Conservation (phyloP, 1,140 invertebrate genomes). For the Pseudomyrmex cubaensis region DNA sequence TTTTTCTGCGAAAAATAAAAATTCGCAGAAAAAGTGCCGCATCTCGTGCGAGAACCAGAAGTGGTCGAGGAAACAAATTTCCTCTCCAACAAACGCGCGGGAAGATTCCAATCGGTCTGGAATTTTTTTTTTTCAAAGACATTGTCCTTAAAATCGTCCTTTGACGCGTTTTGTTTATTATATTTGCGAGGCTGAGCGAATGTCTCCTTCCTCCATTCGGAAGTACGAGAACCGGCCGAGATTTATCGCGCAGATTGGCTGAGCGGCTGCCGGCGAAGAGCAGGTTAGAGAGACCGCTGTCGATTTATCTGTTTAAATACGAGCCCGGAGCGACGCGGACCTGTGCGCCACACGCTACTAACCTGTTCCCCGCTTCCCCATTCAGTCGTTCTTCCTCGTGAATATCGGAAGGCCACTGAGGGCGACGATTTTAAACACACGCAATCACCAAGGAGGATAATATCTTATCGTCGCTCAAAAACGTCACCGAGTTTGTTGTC, state of each 20-base stretch:
- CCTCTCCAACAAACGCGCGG: too few species aligned
- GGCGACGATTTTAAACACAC: slow-evolving; percentile 2
- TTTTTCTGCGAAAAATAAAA: too few species aligned
- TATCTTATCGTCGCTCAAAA: background rate
- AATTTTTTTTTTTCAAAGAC: background rate
- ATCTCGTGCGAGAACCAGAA: too few species aligned
- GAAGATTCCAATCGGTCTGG: background rate
- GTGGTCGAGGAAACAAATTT: too few species aligned
- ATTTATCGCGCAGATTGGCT: slow-evolving; percentile 39
- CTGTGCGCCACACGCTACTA: slow-evolving; percentile 52
- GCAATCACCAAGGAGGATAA: background rate
- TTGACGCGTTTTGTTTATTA: background rate
- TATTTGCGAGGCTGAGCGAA: background rate
- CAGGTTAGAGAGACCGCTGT: slow-evolving; percentile 18
- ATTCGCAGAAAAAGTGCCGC: background rate
- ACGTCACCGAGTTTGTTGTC: background rate
- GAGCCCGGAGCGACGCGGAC: slow-evolving; percentile 57
- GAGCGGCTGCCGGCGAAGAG: slow-evolving; percentile 55
- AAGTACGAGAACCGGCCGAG: slow-evolving; percentile 1
- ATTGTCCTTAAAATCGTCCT: too few species aligned
- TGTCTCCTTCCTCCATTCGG: background rate
- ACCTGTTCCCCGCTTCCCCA: slow-evolving; percentile 42
- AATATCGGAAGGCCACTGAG: background rate
- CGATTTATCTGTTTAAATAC: slow-evolving; percentile 71
- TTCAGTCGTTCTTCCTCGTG: slow-evolving; percentile 30